Conservation (phyloP, 64 coral and sea anemone genomes). For the Porites lutea region DNA sequence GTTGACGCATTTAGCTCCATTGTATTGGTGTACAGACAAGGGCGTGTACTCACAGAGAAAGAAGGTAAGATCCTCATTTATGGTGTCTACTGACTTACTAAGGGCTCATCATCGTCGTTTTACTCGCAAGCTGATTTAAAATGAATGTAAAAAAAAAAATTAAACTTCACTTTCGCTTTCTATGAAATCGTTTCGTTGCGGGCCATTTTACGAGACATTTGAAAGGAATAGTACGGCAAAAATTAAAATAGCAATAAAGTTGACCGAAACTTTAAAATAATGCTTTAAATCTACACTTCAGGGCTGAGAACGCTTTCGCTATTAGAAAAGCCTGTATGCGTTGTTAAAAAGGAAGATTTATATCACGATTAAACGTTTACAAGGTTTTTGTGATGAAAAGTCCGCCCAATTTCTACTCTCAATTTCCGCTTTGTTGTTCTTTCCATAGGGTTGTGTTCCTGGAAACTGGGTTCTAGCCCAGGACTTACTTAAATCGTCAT, state of each 20-base stretch:
- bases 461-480: slow-evolving; percentile 91
- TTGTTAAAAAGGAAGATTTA: neutral
- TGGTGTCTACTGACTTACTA: neutral
- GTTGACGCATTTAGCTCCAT: slow-evolving; percentile 71
- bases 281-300: too few species aligned
- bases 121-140: too few species aligned
- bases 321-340: neutral
- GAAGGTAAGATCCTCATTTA: slow-evolving; percentile 47
- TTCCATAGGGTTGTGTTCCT: slow-evolving; percentile 67
- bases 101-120: too few species aligned
- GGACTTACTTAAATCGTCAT: slow-evolving; percentile 82
- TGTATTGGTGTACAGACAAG: slow-evolving; percentile 91
- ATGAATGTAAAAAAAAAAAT: too few species aligned
- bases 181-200: too few species aligned
- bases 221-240: too few species aligned
- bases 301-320: neutral
- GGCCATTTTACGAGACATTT: too few species aligned
- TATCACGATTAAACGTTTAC: too few species aligned
- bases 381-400: too few species aligned
- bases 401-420: neutral
- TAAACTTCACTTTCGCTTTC: too few species aligned
- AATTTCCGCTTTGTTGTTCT: neutral
- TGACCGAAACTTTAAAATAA: too few species aligned
- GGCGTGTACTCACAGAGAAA: slow-evolving; percentile 58
- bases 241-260: too few species aligned